These are phyloP conservation scores for Serranochromis macrocephalus DNA, from an alignment of 2,113 vertebrate species.

Conservation along the genomic window DNA sequence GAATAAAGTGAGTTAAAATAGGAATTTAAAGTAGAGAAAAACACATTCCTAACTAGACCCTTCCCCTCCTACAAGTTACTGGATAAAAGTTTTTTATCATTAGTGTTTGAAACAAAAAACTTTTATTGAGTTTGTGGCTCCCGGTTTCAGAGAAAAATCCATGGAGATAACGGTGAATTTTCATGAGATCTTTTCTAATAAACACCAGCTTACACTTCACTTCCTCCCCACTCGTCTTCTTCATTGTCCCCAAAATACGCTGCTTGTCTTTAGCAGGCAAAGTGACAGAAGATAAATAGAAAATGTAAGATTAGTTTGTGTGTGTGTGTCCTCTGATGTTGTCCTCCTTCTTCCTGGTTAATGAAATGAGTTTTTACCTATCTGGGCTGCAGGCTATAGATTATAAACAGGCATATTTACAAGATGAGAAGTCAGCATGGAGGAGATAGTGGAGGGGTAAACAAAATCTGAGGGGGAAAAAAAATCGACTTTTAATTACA, in stretches of 20 bases:
- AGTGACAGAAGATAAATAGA: not conserved
- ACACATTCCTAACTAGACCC: not conserved
- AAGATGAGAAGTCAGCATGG: not conserved
- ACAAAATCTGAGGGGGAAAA: not conserved
- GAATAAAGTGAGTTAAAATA: not conserved
- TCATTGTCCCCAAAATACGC: not conserved
- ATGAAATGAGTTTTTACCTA: not conserved
- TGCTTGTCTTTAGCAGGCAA: not conserved
- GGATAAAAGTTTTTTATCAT: not conserved
- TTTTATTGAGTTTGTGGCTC: not conserved
- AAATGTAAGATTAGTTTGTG: not conserved
- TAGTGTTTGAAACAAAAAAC: not conserved
- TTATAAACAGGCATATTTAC: conserved; percentile 12
- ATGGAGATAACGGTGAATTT: not conserved
- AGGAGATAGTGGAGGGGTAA: not conserved
- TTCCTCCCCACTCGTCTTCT: not conserved
- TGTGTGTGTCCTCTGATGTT: not conserved
- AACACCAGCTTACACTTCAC: not conserved
- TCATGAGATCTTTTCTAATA: not conserved
- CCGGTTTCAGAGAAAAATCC: not conserved
- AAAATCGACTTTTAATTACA: conserved; percentile 11
- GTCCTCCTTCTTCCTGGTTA: not conserved
- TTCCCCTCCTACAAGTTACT: not conserved
- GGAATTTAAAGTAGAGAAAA: not conserved
- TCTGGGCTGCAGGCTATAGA: not conserved